Evolutionary conservation across 2,888 invertebrate species (phyloP).

Genomic region (Dryobota labecula): DNA sequence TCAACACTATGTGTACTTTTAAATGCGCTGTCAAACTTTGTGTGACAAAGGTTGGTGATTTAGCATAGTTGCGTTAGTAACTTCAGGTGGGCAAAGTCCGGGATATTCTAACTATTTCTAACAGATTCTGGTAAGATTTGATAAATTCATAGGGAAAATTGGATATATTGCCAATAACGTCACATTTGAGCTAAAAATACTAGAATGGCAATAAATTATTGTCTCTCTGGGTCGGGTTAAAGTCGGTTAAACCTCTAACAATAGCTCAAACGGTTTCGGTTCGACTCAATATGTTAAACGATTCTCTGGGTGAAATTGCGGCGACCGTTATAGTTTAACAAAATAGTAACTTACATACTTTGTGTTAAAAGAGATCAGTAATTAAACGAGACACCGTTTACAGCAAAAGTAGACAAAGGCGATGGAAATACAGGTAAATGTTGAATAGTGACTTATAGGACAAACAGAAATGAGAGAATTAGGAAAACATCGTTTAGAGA

Average conservation of each 20-base stretch:
- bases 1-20: slow-evolving; percentile 34
- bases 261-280: slow-evolving; percentile 23
- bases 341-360: slow-evolving; percentile 19
- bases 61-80: neutral
- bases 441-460: neutral
- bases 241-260: slow-evolving; percentile 11
- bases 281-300: slow-evolving; percentile 23
- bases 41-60: slow-evolving; percentile 13
- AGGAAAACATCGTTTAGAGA: neutral
- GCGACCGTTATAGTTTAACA: slow-evolving; percentile 2
- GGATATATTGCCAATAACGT: slow-evolving; percentile 1
- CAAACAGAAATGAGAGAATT: neutral
- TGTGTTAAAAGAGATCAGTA: neutral
- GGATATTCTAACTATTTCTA: neutral
- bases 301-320: slow-evolving; percentile 16
- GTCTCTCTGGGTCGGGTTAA: slow-evolving; percentile 14
- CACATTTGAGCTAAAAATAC: neutral
- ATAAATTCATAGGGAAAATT: neutral
- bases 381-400: neutral
- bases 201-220: slow-evolving; percentile 2
- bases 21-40: slow-evolving; percentile 37
- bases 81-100: neutral
- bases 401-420: neutral
- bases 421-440: neutral
- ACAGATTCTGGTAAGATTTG: neutral